A percentile compares a stretch with the other conserved stretches of the same genome.
Conservation (phyloP, 2,888 invertebrate genomes). For the Yponomeuta sedellus region DNA sequence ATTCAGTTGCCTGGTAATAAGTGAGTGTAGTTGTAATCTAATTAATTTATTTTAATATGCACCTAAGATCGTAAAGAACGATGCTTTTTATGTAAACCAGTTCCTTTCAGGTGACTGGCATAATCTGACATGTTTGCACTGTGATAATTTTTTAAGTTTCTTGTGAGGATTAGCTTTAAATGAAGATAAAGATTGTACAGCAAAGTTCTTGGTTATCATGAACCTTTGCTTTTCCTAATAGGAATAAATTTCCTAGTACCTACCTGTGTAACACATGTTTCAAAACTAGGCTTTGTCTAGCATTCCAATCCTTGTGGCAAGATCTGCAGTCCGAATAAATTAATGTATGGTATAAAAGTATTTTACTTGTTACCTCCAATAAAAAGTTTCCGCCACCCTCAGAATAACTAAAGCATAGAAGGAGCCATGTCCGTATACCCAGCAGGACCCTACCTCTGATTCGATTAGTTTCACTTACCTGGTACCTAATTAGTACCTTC, state of each 20-base stretch:
- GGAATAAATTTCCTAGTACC: not conserved
- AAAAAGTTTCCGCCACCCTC: too few relatives aligned
- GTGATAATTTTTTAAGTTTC: slow-evolving; percentile 60
- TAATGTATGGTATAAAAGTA: not conserved
- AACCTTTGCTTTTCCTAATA: not conserved
- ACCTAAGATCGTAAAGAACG: slow-evolving; percentile 4
- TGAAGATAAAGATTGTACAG: slow-evolving; percentile 10
- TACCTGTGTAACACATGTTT: not conserved
- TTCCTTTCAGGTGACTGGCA: not conserved
- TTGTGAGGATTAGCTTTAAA: slow-evolving; percentile 60
- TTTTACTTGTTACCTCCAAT: not conserved
- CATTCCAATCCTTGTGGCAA: slow-evolving; percentile 2
- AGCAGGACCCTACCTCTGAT: too few relatives aligned
- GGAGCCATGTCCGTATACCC: too few relatives aligned
- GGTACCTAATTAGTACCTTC: too few relatives aligned
- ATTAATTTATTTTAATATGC: slow-evolving; percentile 11
- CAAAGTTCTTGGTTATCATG: not conserved
- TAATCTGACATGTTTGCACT: slow-evolving; percentile 39
- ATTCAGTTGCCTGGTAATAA: slow-evolving; percentile 19
- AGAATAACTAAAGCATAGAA: too few relatives aligned
- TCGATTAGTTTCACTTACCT: too few relatives aligned
- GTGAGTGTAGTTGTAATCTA: slow-evolving; percentile 12
- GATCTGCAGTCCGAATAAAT: slow-evolving; percentile 6
- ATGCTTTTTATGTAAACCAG: slow-evolving; percentile 6
- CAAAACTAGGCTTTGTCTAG: slow-evolving; percentile 8